Conservation (phyloP, 2,797 vertebrate genomes). For the Lutjanus argentimaculatus region DNA sequence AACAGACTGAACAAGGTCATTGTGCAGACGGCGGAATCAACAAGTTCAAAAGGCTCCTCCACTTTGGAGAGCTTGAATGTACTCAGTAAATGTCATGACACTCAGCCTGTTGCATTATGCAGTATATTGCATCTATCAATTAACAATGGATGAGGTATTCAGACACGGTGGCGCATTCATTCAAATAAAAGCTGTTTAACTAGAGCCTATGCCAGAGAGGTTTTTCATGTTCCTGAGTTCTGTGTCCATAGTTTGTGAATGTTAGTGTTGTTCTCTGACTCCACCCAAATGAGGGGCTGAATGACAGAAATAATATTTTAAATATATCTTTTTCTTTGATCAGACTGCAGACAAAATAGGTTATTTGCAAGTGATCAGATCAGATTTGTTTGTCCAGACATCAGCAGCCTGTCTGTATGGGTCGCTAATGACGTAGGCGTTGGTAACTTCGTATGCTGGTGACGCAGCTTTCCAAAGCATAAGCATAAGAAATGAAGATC, state of each 20-base stretch:
- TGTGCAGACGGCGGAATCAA: constrained; percentile 34
- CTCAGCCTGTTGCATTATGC: constrained; percentile 61
- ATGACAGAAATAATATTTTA: neutral
- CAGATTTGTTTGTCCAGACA: no score
- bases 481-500: no score
- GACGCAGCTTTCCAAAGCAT: no score
- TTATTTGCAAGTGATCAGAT: no score
- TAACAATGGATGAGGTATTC: constrained; percentile 54
- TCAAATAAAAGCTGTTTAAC: constrained; percentile 45
- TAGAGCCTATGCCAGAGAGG: neutral
- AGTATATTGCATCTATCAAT: constrained; percentile 56
- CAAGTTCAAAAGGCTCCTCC: constrained; percentile 36
- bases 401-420: no score
- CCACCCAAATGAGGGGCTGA: neutral
- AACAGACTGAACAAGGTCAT: constrained; percentile 49
- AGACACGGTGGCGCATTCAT: constrained; percentile 31
- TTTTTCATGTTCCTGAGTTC: neutral
- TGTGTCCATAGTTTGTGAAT: neutral
- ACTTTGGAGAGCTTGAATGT: constrained; percentile 47
- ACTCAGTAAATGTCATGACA: constrained; percentile 69
- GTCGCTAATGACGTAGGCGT: no score
- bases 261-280: neutral
- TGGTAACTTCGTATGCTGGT: no score
- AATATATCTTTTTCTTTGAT: neutral
- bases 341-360: no score